Evolutionary conservation across 2,888 invertebrate species (phyloP), one percentile per base, ranked within the genome.

Genomic region (Drosophila stalkeri): DNA sequence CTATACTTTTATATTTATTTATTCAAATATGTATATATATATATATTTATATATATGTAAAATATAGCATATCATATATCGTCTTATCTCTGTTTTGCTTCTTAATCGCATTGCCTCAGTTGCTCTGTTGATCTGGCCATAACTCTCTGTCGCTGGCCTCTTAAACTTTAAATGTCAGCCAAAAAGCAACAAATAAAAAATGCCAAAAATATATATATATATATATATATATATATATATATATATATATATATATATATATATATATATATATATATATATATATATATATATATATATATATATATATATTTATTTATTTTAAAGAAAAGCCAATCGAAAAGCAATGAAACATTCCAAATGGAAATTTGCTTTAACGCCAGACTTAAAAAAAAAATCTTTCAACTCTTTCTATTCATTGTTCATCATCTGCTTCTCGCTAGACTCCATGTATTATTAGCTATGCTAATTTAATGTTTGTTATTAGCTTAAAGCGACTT

Each of bases 91-190:
- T n/a, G n/a, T 7, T 33, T 51, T 12, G 49, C 12, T 57, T 44
- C 51, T 47, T 31, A 8, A 16, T 23, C 49, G 60, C n/a, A 31
- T 41, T 52, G 49, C 43, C 18, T 35, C 33, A 61, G 46, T 41
- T 52, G 72, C 49, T 59, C 35, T 51, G 49, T 16, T 51, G 52
- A 54, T 64, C 20, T 61, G 43, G 59, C 80, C 74, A 73, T 74
- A 77, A 65, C 62, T 74, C 62, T 74, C 51, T 69, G 47, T 39
- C 52, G 71, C 61, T 88, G 86, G 84, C 91, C 86, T 82, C 82
- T 67, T 91, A 89, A 82, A 91, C 91, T 91, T 91, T 91, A 90
- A 84, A 89, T 91, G 91, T 89, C 80, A 89, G 72, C 64, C 52
- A 47, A 62, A 35, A 35, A 63, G 55, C 46, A 47, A 39, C 64